phyloP scores from a whole-genome alignment of 2,113 vertebrate genomes.

The Microcebus jonahi region DNA sequence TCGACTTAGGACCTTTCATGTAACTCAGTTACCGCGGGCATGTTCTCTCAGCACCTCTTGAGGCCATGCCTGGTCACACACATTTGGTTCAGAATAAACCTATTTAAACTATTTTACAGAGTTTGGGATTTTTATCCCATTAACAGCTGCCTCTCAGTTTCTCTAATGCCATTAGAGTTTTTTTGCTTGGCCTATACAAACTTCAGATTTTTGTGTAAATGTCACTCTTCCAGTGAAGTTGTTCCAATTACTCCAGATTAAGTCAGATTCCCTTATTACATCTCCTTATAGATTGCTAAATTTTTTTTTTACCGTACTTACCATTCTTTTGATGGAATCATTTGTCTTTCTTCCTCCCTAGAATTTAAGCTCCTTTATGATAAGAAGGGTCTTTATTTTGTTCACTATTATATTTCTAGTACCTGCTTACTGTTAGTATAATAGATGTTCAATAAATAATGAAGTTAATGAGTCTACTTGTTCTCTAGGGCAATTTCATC shows the following conservation, averaged over 20 bases:
- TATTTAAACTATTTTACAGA: too few relatives aligned
- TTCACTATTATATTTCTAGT: constrained; percentile 16
- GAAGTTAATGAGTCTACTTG: not conserved
- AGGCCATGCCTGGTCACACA: too few relatives aligned
- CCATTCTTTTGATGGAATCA: not conserved
- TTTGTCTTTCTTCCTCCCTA: not conserved
- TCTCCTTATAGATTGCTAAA: not conserved
- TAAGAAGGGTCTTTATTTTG: not conserved
- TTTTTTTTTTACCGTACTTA: not conserved
- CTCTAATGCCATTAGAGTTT: not conserved
- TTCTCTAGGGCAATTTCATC: not conserved
- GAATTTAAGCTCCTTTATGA: not conserved
- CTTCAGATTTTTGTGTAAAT: not conserved
- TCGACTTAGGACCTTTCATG: too few relatives aligned
- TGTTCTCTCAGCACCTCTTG: too few relatives aligned
- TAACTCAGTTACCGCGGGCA: too few relatives aligned
- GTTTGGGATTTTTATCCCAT: too few relatives aligned
- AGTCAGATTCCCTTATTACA: not conserved
- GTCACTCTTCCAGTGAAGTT: not conserved
- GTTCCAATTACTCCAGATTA: not conserved
- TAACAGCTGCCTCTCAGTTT: not conserved
- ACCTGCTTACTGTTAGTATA: not conserved
- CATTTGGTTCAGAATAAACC: too few relatives aligned
- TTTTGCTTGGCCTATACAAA: not conserved
- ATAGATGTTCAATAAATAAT: not conserved